phyloP scores from a whole-genome alignment of 2,113 vertebrate genomes.

The Periophthalmodon schlosseri region DNA sequence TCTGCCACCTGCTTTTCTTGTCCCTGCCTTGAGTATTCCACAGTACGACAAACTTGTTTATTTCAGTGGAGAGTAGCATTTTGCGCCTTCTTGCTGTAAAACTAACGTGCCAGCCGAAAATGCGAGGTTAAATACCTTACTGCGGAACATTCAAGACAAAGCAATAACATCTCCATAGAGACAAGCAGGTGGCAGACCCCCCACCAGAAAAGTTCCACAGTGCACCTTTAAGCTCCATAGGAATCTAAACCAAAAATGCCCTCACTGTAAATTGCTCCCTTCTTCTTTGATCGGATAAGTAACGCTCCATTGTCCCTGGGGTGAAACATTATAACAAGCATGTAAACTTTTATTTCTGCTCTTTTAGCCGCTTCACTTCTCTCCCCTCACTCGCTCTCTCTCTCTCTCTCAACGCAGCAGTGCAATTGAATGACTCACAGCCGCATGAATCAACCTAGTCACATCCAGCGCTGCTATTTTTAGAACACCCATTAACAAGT shows the following conservation, averaged over 20 bases:
- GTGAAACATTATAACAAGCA: slow-evolving; percentile 40
- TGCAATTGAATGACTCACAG: slow-evolving; percentile 75
- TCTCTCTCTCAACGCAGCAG: slow-evolving; percentile 48
- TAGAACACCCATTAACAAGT: slow-evolving; percentile 76
- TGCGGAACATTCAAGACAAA: too few species aligned
- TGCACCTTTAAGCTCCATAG: slow-evolving; percentile 31
- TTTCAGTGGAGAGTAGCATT: too few species aligned
- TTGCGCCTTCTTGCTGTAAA: too few species aligned
- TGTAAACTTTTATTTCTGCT: slow-evolving; percentile 46
- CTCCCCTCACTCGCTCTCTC: slow-evolving; percentile 42
- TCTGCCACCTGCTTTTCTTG: too few species aligned
- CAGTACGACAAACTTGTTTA: too few species aligned
- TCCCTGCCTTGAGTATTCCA: too few species aligned
- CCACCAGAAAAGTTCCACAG: too few species aligned
- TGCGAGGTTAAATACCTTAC: too few species aligned
- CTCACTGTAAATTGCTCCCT: slow-evolving; percentile 7
- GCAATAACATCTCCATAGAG: too few species aligned
- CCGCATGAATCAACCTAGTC: slow-evolving; percentile 71
- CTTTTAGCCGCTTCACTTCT: slow-evolving; percentile 34
- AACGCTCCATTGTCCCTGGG: slow-evolving; percentile 24
- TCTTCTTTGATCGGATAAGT: slow-evolving; percentile 29
- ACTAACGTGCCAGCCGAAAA: too few species aligned
- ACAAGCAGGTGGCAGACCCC: too few species aligned
- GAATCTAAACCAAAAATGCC: neutral
- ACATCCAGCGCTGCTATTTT: slow-evolving; percentile 72